Base-by-base conservation (phyloP, 2,888 invertebrate genomes). In the Dexiosoma caninum region DNA sequence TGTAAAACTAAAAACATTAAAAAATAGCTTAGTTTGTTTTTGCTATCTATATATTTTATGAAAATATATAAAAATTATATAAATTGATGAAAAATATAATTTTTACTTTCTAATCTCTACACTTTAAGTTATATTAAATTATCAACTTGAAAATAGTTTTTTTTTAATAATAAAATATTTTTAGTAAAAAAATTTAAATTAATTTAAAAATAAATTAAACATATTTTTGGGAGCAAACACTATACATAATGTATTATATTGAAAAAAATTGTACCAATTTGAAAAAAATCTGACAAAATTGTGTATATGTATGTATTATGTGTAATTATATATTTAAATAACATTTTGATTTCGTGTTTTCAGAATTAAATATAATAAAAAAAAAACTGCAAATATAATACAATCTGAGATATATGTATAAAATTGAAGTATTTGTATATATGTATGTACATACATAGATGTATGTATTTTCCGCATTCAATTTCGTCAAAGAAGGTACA, bases 161-260 rank as follows among this genome's bases (percentile, higher is more conserved):
- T 44, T 64, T 76, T 67, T 51, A n/a, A 30, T 21, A 60, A 35
- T 53, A 70, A 40, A 62, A 69, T 72, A 64, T 66, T 77, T 69
- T 76, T 67, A 27, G 44, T 32, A 76, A 44, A 21, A 3, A 23
- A 66, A 76, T 30, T 60, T 30, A 74, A 53, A 40, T 23, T 27
- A 46, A 44, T 84, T 83, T 86, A 84, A 62, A 81, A 81, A 71
- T n/a, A n/a, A n/a, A n/a, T n/a, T n/a, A 83, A 71, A 85, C 51
- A 76, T 23, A 83, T 70, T 87, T 87, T 87, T 84, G 88, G 87
- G 87, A 88, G 86, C 87, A 88, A 88, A 87, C 85, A 86, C 85
- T 85, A 85, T 84, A 84, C 86, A 85, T 85, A 32, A n/a, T 76
- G 60, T 71, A 60, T 59, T 5, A 64, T 53, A 40, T 64, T 30